These are phyloP conservation scores for Oryzias curvinotus DNA, from an alignment of 2,113 vertebrate species.

Conservation along the genomic window DNA sequence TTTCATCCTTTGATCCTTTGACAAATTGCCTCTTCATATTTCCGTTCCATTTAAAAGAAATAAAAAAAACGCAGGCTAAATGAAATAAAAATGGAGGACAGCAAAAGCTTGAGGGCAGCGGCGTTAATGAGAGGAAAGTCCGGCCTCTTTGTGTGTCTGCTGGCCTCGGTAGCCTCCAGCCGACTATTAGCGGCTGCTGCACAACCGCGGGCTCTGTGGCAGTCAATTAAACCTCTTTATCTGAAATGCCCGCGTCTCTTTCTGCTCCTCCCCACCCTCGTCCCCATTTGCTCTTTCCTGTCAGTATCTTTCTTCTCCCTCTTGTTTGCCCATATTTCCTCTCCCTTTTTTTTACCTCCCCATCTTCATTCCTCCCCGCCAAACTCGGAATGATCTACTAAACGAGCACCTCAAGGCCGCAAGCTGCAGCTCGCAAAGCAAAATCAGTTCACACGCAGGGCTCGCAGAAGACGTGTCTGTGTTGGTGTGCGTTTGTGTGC, in stretches of 20 bases:
- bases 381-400: conserved; percentile 33
- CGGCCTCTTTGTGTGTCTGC: conserved; percentile 41
- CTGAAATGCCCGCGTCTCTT: conserved; percentile 46
- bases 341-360: not conserved
- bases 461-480: conserved; percentile 36
- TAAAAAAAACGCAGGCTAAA: conserved; percentile 20
- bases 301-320: conserved; percentile 29
- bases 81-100: conserved; percentile 31
- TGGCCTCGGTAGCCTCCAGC: conserved; percentile 55
- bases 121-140: conserved; percentile 61
- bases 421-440: conserved; percentile 8
- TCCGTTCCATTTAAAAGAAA: conserved; percentile 14
- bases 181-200: conserved; percentile 60
- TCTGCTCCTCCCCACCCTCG: conserved; percentile 24
- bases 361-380: conserved; percentile 45
- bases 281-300: conserved; percentile 22
- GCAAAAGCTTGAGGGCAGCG: conserved; percentile 41
- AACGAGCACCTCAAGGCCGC: conserved; percentile 14
- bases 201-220: conserved; percentile 61
- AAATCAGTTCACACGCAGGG: conserved; percentile 45
- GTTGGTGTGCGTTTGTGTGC: conserved; percentile 21
- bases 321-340: conserved; percentile 21
- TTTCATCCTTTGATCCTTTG: conserved; percentile 11
- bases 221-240: conserved; percentile 73
- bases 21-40: conserved; percentile 6